These are phyloP conservation scores for Agrypnus murinus DNA, from an alignment of 2,888 invertebrate species.

Conservation along the genomic window DNA sequence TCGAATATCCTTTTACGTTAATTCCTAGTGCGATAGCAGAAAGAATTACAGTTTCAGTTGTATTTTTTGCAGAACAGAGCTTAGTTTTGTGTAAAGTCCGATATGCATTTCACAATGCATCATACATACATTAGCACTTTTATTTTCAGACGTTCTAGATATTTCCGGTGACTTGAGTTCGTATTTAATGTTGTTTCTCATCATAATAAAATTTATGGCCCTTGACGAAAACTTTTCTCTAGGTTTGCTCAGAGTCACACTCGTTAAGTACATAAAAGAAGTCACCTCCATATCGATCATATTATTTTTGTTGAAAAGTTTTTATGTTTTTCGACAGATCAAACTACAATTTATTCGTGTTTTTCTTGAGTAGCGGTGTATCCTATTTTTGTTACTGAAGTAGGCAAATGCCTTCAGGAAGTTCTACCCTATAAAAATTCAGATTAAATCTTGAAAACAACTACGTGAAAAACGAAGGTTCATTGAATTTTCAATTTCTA, in stretches of 20 bases:
- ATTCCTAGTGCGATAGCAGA: too few relatives aligned
- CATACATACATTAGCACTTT: conserved; percentile 38
- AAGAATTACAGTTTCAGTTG: too few relatives aligned
- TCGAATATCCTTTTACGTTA: too few relatives aligned
- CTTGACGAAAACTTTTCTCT: conserved; percentile 39
- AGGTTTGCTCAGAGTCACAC: too few relatives aligned
- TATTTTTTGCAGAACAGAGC: too few relatives aligned
- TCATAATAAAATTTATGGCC: conserved; percentile 32
- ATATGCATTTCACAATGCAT: conserved; percentile 16
- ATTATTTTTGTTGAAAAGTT: conserved; percentile 26
- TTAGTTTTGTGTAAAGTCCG: conserved; percentile 18
- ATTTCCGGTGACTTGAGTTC: conserved; percentile 5
- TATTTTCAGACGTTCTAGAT: conserved; percentile 31
- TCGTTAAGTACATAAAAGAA: too few relatives aligned
- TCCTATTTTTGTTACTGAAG: conserved; percentile 1
- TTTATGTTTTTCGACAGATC: conserved; percentile 22
- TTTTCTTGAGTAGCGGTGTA: conserved; percentile 7
- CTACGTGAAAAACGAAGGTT: too few relatives aligned
- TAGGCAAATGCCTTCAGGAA: conserved; percentile 8
- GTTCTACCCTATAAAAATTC: conserved; percentile 17
- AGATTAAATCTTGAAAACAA: conserved; percentile 15
- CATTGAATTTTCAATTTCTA: too few relatives aligned
- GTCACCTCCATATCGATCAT: conserved; percentile 17
- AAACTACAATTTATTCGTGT: conserved; percentile 25
- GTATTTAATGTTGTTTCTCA: conserved; percentile 17